Conservation (phyloP, 2,888 invertebrate genomes). For the Andrena camellia region DNA sequence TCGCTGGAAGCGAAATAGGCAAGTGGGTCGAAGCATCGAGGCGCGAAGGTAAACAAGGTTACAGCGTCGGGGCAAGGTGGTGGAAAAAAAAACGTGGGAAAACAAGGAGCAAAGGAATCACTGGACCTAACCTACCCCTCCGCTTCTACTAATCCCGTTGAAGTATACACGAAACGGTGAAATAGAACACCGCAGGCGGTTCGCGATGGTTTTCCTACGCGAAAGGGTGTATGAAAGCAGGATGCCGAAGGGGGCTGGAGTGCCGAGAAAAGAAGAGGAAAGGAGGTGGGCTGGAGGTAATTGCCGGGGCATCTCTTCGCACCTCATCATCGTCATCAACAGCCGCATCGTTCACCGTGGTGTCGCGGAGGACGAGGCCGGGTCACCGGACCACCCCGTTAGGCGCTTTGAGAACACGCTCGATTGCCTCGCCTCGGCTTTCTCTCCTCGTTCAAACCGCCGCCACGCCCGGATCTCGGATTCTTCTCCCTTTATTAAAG, state of each 20-base stretch:
- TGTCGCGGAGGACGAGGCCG: slow-evolving; percentile 65
- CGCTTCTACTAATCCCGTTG: too few species aligned
- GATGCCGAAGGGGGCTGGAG: not conserved
- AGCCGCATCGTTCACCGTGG: slow-evolving; percentile 77
- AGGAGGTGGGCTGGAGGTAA: slow-evolving; percentile 74
- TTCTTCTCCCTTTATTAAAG: slow-evolving; percentile 20
- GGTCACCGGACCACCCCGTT: slow-evolving; percentile 76
- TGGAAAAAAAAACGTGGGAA: too few species aligned
- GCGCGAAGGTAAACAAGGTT: too few species aligned
- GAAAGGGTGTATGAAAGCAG: not conserved
- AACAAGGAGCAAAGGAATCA: too few species aligned
- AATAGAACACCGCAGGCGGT: too few species aligned
- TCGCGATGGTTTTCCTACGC: too few species aligned
- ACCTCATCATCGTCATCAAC: slow-evolving; percentile 85
- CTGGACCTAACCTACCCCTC: too few species aligned
- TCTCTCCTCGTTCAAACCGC: slow-evolving; percentile 30
- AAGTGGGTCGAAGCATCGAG: too few species aligned
- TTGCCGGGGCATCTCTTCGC: slow-evolving; percentile 85
- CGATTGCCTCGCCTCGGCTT: slow-evolving; percentile 43
- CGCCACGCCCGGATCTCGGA: not conserved
- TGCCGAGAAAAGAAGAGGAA: slow-evolving; percentile 15
- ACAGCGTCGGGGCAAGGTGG: too few species aligned
- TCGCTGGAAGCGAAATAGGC: too few species aligned
- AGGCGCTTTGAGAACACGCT: slow-evolving; percentile 55
- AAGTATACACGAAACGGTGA: too few species aligned